Evolutionary conservation across 2,888 invertebrate species (phyloP).

Genomic region (Epistrophella euchroma): DNA sequence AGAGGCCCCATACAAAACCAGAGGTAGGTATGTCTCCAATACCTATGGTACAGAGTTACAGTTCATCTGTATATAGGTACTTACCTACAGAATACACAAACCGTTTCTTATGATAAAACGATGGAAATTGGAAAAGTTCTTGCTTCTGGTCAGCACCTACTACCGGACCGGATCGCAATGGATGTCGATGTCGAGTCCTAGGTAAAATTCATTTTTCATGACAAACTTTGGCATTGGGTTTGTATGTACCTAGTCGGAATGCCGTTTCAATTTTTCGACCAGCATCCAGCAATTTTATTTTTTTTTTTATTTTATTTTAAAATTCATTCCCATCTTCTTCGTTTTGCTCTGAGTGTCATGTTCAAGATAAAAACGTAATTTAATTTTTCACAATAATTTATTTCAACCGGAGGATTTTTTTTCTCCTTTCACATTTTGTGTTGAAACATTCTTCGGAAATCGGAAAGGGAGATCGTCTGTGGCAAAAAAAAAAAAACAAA

Average conservation of each 20-base stretch:
- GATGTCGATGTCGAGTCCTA: constrained; percentile 51
- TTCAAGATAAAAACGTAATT: constrained; percentile 74
- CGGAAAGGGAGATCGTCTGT: constrained; percentile 25
- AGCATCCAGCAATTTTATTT: neutral
- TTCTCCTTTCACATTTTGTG: constrained; percentile 29
- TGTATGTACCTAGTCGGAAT: neutral
- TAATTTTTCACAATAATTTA: constrained; percentile 73
- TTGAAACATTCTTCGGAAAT: constrained; percentile 37
- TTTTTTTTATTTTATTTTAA: constrained; percentile 4
- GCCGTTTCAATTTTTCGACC: constrained; percentile 36
- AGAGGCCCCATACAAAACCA: neutral
- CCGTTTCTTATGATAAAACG: constrained; percentile 56
- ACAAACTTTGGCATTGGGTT: constrained; percentile 51
- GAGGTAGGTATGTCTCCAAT: too few relatives aligned
- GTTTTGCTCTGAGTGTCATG: constrained; percentile 55
- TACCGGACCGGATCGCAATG: neutral
- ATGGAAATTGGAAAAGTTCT: constrained; percentile 46
- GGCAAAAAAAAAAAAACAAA: constrained; percentile 12
- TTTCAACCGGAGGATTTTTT: constrained; percentile 66
- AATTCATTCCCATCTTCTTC: constrained; percentile 11
- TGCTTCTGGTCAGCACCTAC: constrained; percentile 3
- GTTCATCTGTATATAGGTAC: neutral
- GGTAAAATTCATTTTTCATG: constrained; percentile 67
- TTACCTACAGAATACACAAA: constrained; percentile 21
- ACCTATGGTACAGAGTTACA: too few relatives aligned